Evolutionary conservation across 2,113 vertebrate species (phyloP).

Genomic region (Solenodon paradoxus): DNA sequence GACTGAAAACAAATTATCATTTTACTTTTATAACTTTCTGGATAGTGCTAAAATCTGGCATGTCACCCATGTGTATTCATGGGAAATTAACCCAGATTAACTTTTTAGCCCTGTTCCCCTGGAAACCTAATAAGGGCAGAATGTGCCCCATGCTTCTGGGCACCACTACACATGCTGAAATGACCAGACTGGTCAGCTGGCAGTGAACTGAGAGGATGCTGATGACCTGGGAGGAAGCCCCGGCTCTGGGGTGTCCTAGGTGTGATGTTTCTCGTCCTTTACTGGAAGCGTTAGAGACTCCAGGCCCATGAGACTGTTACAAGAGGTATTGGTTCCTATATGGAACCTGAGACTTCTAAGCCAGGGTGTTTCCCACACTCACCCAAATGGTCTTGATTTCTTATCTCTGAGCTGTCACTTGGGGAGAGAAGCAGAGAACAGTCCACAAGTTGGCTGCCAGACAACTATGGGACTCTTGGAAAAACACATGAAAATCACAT

Average conservation of each 20-base stretch:
- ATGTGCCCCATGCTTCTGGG: neutral
- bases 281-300: neutral
- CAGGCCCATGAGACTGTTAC: neutral
- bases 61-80: neutral
- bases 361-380: neutral
- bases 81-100: neutral
- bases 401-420: neutral
- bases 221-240: neutral
- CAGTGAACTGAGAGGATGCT: neutral
- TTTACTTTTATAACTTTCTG: neutral
- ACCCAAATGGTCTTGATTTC: neutral
- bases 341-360: neutral
- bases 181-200: neutral
- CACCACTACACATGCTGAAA: neutral
- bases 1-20: neutral
- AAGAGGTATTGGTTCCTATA: neutral
- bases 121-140: neutral
- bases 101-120: neutral
- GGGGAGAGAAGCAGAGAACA: neutral
- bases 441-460: neutral
- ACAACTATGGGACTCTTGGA: neutral
- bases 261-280: neutral
- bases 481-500: neutral
- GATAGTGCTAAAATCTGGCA: neutral
- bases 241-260: neutral